Evolutionary conservation across 2,797 vertebrate species (phyloP), one percentile per base, ranked within the genome.

Genomic region (Okamejei kenojei): DNA sequence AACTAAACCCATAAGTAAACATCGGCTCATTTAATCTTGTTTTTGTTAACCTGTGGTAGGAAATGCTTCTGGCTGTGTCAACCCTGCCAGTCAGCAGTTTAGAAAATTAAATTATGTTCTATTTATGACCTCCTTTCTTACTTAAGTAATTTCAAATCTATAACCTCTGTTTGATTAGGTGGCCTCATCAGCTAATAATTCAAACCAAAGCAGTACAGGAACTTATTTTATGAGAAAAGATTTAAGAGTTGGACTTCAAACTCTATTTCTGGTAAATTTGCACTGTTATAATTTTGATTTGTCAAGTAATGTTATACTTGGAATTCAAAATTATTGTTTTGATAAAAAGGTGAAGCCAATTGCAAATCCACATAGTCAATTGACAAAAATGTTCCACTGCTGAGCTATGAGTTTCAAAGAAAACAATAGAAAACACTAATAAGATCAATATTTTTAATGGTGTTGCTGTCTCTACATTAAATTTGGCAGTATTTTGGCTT

Each of bases 401-500:
- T 8, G 19, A 21, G 63, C n/a, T 10, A 26, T 88, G 61, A 35
- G n/a, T 19, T n/a, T 88, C 63, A 74, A 92, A 92, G 10, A 91
- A 91, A 74, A 91, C 32, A 90, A 92, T 54, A 54, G 38, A 54
- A 92, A 92, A 58, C 90, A 92, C 38, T 92, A 92, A 92, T n/a
- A 76, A 92, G 26, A 58, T 74, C 26, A 91, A 54, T 21, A 35
- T 73, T 91, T n/a, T 54, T 54, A 45, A 92, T 11, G 21, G 2
- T 76, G 35, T 15, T 1, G 4, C 38, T 17, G 35, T 29, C 21
- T 76, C 2, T 74, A 17, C 38, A 23, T 74, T 10, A 76, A 92
- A 76, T 54, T 76, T 76, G 38, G 71, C 90, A 92, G 90, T 45
- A 92, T 15, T 17, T 92, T 73, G 90, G 26, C 71, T 54, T 8